Evolutionary conservation across 2,888 invertebrate species (phyloP), one percentile per base, ranked within the genome.

Genomic region (Lissonota sp.): DNA sequence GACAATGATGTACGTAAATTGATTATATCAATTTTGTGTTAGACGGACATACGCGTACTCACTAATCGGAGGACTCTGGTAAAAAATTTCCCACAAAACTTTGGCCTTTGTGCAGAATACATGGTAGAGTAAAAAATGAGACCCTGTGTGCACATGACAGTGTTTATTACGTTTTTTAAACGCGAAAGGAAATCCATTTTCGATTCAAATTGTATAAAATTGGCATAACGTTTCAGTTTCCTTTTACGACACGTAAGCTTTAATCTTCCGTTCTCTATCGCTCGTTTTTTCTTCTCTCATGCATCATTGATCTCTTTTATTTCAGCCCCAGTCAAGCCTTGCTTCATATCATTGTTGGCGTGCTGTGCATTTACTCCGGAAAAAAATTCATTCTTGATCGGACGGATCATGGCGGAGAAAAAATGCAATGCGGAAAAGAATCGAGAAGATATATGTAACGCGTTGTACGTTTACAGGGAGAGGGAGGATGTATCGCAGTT

Each of bases 261-360:
- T 64, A 79, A 74, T 75, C 75, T 71, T 69, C 14, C 63, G 46
- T 4, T 51, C 53, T 10, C 46, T 58, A 51, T 62, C 67, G 51
- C 72, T 78, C 39, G 49, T 44, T 12, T 58, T 46, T 26, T 51
- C 26, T 16, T 39, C 37, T 42, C 51, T 37, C n/a, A 8, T 40
- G 7, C 63, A 57, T 55, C 44, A 72, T 80, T 76, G 72, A 76
- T 80, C 49, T 67, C 63, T 80, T 76, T 66, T 72, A 67, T 80
- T 76, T 46, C 16, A 72, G 71, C 55, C 39, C 74, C 69, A 76
- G 78, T 78, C 73, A 69, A 42, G n/a, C 46, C 55, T 37, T 42
- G 8, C 16, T 49, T 12, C 26, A 26, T 51, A 60, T 66, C 75
- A 42, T 70, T 26, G 70, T 51, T 39, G 64, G 49, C 46, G 63